Conservation (phyloP, 2,113 vertebrate species). For the Myrmecobius fasciatus region DNA sequence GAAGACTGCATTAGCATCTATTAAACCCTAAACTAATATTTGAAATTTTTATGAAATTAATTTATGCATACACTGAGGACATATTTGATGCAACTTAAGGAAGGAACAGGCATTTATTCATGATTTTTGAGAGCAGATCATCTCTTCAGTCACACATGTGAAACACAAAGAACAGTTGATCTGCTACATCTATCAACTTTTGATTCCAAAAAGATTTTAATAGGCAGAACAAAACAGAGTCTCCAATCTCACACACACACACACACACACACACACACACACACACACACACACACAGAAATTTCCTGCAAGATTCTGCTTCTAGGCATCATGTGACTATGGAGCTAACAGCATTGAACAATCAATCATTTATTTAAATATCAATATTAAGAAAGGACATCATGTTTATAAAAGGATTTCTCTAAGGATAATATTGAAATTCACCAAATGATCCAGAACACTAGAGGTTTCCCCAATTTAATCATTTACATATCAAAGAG, state of each 20-base stretch:
- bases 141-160: not conserved
- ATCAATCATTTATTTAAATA: not conserved
- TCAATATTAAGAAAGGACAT: not conserved
- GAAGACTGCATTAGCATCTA: not conserved
- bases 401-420: not conserved
- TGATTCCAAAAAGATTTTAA: not conserved
- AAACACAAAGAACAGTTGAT: not conserved
- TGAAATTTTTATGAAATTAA: not conserved
- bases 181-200: not conserved
- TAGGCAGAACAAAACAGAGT: not conserved
- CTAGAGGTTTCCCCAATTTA: not conserved
- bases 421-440: not conserved
- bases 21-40: not conserved
- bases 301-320: not conserved
- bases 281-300: not conserved
- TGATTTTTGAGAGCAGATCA: not conserved
- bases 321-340: not conserved
- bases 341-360: not conserved
- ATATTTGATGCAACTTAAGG: not conserved
- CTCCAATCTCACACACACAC: not conserved
- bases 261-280: not conserved
- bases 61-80: not conserved
- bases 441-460: not conserved
- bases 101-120: not conserved
- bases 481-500: not conserved